Evolutionary conservation across 2,888 invertebrate genomes (phyloP).

Genomic region (Xestobium rufovillosum): DNA sequence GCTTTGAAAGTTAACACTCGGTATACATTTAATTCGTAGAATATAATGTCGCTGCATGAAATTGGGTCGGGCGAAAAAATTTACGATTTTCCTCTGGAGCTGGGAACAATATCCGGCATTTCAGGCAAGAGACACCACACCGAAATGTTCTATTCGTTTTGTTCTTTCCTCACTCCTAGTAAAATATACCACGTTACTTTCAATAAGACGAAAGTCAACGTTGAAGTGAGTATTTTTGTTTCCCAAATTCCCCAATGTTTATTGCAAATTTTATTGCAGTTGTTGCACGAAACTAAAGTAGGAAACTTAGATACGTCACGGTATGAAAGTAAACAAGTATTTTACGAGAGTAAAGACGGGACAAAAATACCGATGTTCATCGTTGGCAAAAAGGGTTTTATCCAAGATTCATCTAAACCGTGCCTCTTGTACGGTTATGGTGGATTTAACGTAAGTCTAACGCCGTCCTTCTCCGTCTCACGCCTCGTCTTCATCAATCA

Average conservation of each 20-base stretch:
- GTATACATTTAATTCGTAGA: constrained; percentile 47
- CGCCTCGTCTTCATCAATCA: constrained; percentile 84
- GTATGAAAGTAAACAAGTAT: constrained; percentile 82
- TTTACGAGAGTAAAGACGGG: constrained; percentile 88
- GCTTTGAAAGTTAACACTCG: not conserved
- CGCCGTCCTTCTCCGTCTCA: constrained; percentile 83
- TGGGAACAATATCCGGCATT: constrained; percentile 80
- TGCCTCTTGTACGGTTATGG: constrained; percentile 94
- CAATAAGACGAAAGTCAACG: constrained; percentile 46
- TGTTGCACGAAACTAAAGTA: constrained; percentile 78
- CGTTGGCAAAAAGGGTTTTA: constrained; percentile 66
- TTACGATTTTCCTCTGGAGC: constrained; percentile 69
- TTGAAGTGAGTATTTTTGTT: constrained; percentile 46
- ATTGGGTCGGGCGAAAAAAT: constrained; percentile 64
- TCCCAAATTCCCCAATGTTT: constrained; percentile 9
- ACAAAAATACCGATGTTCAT: constrained; percentile 96
- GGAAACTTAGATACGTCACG: constrained; percentile 70
- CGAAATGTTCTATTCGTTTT: constrained; percentile 91
- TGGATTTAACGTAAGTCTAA: constrained; percentile 89
- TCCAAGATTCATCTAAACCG: constrained; percentile 64
- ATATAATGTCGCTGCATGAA: constrained; percentile 73
- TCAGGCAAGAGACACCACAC: constrained; percentile 77
- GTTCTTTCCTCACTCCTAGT: constrained; percentile 86
- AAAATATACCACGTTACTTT: constrained; percentile 84
- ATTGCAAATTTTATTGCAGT: constrained; percentile 44